Conservation (phyloP, 2,797 vertebrate genomes). For the Pseudomugil tenellus region DNA sequence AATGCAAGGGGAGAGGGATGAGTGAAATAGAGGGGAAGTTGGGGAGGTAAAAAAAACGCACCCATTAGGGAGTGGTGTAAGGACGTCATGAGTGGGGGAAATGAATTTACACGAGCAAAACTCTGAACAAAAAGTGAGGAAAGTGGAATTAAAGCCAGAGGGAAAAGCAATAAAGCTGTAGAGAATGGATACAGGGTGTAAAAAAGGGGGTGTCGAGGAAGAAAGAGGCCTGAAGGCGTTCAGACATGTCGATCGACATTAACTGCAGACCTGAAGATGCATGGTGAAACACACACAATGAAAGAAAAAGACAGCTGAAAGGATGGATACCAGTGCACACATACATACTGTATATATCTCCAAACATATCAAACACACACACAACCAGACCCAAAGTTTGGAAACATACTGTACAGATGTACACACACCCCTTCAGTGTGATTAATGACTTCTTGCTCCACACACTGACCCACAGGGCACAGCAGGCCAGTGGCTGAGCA, state of each 20-base stretch:
- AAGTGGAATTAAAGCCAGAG: constrained; percentile 26
- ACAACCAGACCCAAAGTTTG: neutral
- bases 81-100: constrained; percentile 35
- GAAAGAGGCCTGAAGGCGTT: constrained; percentile 40
- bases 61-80: constrained; percentile 12
- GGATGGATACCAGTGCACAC: neutral
- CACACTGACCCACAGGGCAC: constrained; percentile 69
- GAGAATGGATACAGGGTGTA: constrained; percentile 41
- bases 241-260: constrained; percentile 49
- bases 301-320: constrained; percentile 13
- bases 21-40: constrained; percentile 26
- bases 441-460: constrained; percentile 75
- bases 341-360: neutral
- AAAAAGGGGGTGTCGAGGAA: constrained; percentile 25
- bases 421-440: constrained; percentile 58
- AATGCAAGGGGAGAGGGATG: constrained; percentile 55
- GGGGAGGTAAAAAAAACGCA: neutral
- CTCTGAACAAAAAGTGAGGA: constrained; percentile 28
- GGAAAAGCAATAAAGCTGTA: constrained; percentile 54
- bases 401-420: constrained; percentile 13
- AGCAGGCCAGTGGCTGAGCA: constrained; percentile 70
- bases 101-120: constrained; percentile 39
- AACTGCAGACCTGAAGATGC: constrained; percentile 34
- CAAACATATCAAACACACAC: constrained; percentile 1
- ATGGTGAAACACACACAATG: constrained; percentile 18